These are phyloP conservation scores for Danio aesculapii DNA, from an alignment of 2,797 vertebrate species.

Conservation along the genomic window DNA sequence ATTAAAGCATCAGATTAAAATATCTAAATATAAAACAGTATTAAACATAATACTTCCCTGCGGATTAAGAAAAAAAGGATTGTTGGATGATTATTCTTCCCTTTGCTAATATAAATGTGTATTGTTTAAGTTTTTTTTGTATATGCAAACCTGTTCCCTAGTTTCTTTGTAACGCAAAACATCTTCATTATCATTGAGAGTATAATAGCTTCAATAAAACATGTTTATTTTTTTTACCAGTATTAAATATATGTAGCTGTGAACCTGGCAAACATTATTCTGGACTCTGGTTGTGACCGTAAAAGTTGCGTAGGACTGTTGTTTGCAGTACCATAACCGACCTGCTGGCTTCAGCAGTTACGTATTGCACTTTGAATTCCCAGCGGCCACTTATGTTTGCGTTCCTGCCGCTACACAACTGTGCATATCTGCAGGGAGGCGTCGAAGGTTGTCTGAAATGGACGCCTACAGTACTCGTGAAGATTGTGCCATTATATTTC, in stretches of 20 bases:
- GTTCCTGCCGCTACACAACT: constrained; percentile 42
- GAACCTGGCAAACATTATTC: constrained; percentile 16
- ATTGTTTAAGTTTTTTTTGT: neutral
- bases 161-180: neutral
- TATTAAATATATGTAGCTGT: neutral
- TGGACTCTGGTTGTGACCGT: constrained; percentile 30
- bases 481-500: constrained; percentile 54
- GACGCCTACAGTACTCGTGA: constrained; percentile 22
- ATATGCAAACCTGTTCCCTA: neutral
- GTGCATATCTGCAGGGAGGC: constrained; percentile 34
- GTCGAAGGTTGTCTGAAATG: constrained; percentile 5
- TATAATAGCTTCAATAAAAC: neutral
- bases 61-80: neutral
- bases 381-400: neutral
- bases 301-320: constrained; percentile 3
- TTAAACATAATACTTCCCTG: no score
- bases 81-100: neutral
- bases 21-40: neutral
- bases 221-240: neutral
- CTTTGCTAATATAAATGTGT: neutral
- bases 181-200: neutral
- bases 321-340: constrained; percentile 23
- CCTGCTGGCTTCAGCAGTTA: constrained; percentile 42
- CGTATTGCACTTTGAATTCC: constrained; percentile 42
- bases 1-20: neutral